phyloP scores from a whole-genome alignment of 2,797 vertebrate genomes.

The Enteromius viviparus region DNA sequence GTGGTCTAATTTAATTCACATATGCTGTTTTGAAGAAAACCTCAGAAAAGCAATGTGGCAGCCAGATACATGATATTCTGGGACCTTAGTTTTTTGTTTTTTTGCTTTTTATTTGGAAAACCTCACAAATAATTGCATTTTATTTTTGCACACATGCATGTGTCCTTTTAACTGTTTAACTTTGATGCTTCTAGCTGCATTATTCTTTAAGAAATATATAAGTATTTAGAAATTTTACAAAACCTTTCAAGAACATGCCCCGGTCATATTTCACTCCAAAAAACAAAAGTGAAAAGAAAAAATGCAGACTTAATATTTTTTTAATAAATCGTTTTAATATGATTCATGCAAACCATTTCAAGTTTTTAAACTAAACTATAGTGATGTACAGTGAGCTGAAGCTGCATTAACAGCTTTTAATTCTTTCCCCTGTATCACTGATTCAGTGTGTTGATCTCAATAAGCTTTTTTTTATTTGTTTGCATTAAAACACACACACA shows the following conservation, averaged over 20 bases:
- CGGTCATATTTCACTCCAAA: background rate
- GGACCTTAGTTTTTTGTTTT: background rate
- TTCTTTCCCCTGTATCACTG: background rate
- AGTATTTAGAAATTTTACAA: background rate
- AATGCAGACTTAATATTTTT: background rate
- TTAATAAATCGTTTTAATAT: background rate
- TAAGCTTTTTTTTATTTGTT: background rate
- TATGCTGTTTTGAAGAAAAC: conserved; percentile 39
- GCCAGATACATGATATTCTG: conserved; percentile 45
- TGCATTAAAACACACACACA: background rate
- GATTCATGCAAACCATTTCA: background rate
- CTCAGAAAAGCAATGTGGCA: conserved; percentile 52
- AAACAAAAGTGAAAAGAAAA: background rate
- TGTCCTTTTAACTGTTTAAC: background rate
- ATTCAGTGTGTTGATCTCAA: background rate
- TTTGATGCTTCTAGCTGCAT: background rate
- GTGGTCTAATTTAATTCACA: conserved; percentile 43
- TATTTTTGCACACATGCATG: background rate
- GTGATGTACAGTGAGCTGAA: background rate
- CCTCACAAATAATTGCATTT: background rate
- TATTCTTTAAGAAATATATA: background rate
- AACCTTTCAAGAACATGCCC: background rate
- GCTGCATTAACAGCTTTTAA: background rate
- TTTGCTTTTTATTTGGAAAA: background rate
- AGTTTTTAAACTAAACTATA: background rate